Percentiles rank a stretch among this genome's conserved stretches.
Evolutionary conservation across 92 coral and sea anemone genomes (phyloP).

Genomic region (Desmophyllum pertusum): DNA sequence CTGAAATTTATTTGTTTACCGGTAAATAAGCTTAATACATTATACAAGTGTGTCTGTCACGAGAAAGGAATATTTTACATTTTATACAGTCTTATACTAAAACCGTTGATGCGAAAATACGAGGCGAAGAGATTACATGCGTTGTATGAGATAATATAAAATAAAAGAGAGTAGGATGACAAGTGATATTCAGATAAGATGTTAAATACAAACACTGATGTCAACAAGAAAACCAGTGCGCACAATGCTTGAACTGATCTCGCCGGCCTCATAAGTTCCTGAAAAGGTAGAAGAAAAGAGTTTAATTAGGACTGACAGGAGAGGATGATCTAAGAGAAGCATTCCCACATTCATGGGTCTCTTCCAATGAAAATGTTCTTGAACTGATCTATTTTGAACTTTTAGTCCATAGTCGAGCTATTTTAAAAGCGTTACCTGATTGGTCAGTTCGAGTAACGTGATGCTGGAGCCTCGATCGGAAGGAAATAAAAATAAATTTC

Average conservation of each 20-base stretch:
- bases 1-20: neutral
- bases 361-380: neutral
- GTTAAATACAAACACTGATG: neutral
- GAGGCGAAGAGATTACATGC: neutral
- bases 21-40: neutral
- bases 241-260: neutral
- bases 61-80: neutral
- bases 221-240: neutral
- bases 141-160: neutral
- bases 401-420: no score
- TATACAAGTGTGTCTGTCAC: neutral
- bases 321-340: neutral
- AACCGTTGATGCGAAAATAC: neutral
- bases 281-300: neutral
- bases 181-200: no score
- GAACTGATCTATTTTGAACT: no score
- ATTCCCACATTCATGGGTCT: no score
- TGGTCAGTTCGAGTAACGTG: no score
- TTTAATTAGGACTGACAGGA: neutral
- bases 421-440: no score
- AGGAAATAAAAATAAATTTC: no score
- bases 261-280: neutral
- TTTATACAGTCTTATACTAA: neutral
- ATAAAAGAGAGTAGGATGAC: neutral
- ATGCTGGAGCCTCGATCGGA: no score